phyloP scores from a whole-genome alignment of 2,797 vertebrate genomes.

The Lepilemur ruficaudatus region DNA sequence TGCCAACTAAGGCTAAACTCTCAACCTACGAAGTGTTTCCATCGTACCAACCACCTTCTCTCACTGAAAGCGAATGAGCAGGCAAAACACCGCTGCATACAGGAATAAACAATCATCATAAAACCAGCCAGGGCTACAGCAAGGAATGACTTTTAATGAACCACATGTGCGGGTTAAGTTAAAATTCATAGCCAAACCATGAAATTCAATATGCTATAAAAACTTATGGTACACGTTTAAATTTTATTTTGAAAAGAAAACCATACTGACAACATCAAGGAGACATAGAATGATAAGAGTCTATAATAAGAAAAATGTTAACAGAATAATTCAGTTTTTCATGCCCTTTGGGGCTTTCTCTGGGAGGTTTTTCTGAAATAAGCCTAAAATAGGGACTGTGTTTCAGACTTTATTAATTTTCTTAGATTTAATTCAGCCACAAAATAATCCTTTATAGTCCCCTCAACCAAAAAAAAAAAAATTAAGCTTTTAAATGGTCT shows the following conservation, averaged over 20 bases:
- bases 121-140: not conserved
- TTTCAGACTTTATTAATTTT: not conserved
- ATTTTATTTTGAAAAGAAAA: slow-evolving; percentile 56
- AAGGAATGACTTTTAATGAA: not conserved
- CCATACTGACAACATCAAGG: not conserved
- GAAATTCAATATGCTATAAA: slow-evolving; percentile 57
- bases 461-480: not conserved
- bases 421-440: not conserved
- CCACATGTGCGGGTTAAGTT: not conserved
- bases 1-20: not conserved
- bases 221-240: not conserved
- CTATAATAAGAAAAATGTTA: not conserved
- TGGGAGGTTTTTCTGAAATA: not conserved
- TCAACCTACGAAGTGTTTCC: not conserved
- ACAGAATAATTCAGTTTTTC: not conserved
- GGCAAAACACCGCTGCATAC: not conserved
- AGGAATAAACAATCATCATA: not conserved
- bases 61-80: not conserved
- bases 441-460: not conserved
- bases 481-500: not conserved
- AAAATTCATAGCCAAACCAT: slow-evolving; percentile 14
- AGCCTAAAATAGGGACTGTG: not conserved
- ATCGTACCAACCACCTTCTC: not conserved
- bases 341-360: not conserved
- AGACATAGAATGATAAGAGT: not conserved